Evolutionary conservation across 2,888 invertebrate genomes (phyloP), one percentile per base, ranked within the genome.

Genomic region (Lasioglossum zephyrum): DNA sequence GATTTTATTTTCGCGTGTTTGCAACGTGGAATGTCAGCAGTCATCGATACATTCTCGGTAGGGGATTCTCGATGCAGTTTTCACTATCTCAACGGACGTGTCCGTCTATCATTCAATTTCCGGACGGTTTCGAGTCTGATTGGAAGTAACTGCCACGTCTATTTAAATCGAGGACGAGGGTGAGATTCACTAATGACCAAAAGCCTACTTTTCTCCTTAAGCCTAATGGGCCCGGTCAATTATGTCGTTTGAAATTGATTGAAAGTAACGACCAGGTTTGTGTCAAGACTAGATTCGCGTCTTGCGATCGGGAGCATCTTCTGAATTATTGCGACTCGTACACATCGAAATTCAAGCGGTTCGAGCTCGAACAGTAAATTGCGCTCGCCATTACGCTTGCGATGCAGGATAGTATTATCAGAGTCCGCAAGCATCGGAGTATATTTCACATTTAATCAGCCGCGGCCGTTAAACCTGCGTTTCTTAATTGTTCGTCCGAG

Each of bases 251-350:
- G 22, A 18, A 41, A 81, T 81, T 77, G 81, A 86, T 86, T 79
- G 82, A 82, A 77, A 53, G 77, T 86, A 85, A 86, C 77, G 36
- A 82, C 73, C 73, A 74, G 70, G 73, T 82, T 73, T 76, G 73
- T 70, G 26, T 49, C 44, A 57, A 36, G 39, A n/a, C 39, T n/a
- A 57, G 57, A 11, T n/a, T n/a, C 57, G 57, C 53, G 53, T 53
- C 22, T 53, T 53, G 22, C 11, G 11, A 57, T 57, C 11, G 4
- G 22, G 9, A 49, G 22, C 49, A 22, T 49, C 49, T 49, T 22
- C 6, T 2, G 18, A 49, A 49, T 49, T 49, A 22, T 8, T 22
- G 53, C n/a, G 22, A 53, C 8, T 53, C 22, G 57, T 57, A n/a
- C 57, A n/a, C 57, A 4, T n/a, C 11, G 57, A 57, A n/a, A n/a